Evolutionary conservation across 2,113 vertebrate species (phyloP), one percentile per base, ranked within the genome.

Genomic region (Casuarius casuarius): DNA sequence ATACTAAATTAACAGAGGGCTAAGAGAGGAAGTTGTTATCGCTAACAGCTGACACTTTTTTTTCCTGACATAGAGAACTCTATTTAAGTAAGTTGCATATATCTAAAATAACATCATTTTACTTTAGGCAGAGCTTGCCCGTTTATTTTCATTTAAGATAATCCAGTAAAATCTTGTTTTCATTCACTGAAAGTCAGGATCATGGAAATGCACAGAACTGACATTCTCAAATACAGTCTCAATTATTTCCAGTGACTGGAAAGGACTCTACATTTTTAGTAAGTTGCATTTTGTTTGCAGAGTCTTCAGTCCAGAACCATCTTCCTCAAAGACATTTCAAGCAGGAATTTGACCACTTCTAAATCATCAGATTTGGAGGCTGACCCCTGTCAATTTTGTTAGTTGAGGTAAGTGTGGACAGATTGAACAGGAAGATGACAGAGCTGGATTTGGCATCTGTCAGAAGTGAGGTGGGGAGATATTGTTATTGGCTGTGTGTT

Each of bases 11-110:
- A 80, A 31, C 29, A 77, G 59, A 83, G 40, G 79, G 35, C 49
- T 48, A 29, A 81, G 89, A 93, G 56, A 81, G 66, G 48, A 94
- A 92, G 25, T 35, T 94, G 44, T 68, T 91, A 81, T 14, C 89
- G 31, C 48, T 46, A 42, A 56, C 28, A 74, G 22, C 23, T 78
- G n/a, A 38, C 22, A 11, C 26, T 91, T 95, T 90, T 90, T n/a
- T 91, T 28, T 84, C 12, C 61, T 87, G 73, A 65, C 70, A 87
- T 2, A 54, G 17, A 84, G 19, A 89, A 63, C n/a, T 91, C 29
- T 81, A 95, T 93, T 76, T 22, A 94, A 71, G 29, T 44, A 10
- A 93, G 66, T 59, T 54, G 38, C 62, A 82, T 81, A 54, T 89
- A 71, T 44, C 31, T 87, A 48, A 70, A 82, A 66, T 80, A 9